Base-by-base conservation (phyloP, 2,113 vertebrate genomes). In the Lipotes vexillifer region DNA sequence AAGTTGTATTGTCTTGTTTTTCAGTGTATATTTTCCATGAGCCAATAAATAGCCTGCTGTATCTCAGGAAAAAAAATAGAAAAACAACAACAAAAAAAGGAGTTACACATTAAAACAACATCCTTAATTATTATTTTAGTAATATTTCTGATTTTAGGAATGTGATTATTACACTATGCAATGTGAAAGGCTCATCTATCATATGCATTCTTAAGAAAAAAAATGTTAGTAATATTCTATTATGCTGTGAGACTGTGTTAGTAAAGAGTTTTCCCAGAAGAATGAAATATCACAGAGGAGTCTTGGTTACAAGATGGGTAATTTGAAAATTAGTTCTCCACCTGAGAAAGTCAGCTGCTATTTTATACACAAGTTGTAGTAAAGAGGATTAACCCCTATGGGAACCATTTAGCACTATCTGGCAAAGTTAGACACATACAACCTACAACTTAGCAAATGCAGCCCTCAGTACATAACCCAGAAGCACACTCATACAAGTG, bases 1-100 rank as follows among this genome's bases (percentile, higher is more conserved):
- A 94, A 63, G 6, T 74, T n/a, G 46, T 82, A 68, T 23, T 44
- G 27, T 78, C 33, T 29, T 20, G 36, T 44, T 75, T 96, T 87
- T 91, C 1, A 83, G 6, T 87, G 44, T 89, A 41, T 74, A 63
- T 36, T 72, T 69, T 96, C 96, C 21, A 88, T 93, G 94, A 97
- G 41, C 9, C 68, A 90, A 68, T 11, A 31, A 90, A 68, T 11
- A 31, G 5, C 27, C 0, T 5, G 55, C 49, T 38, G 9, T 72
- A 44, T 83, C 87, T 82, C 2, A 91, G 78, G 78, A 44, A 80
- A 92, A 84, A 87, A 90, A 17, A 17, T 55, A 10, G 0, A 55
- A 71, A 72, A 69, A 68, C 4, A 80, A 2, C 77, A 8, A 21
- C 14, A 66, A 66, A 49, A 12, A 71, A 41, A 87, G 55, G 31